Percentiles rank a stretch among this genome's conserved stretches.
These are phyloP conservation scores for Dromaius novaehollandiae DNA, from an alignment of 2,113 vertebrate genomes.

Conservation along the genomic window DNA sequence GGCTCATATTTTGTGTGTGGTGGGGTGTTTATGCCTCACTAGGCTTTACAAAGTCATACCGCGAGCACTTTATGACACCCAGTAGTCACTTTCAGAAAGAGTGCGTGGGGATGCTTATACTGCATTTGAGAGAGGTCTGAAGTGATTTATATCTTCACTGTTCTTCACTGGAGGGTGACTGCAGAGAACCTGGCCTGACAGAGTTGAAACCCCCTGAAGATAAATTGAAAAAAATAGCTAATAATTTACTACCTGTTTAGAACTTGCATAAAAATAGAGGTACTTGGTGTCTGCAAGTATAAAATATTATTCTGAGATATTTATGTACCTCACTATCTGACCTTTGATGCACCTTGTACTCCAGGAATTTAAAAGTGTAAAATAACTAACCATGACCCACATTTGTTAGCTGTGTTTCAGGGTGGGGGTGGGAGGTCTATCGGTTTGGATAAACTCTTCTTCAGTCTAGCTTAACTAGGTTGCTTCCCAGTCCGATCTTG, in stretches of 20 bases:
- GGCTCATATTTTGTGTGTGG: background rate
- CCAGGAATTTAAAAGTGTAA: background rate
- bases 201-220: no score
- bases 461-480: background rate
- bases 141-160: no score
- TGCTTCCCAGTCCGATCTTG: background rate
- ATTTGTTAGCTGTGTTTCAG: background rate
- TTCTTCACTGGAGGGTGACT: no score
- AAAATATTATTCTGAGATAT: background rate
- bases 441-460: background rate
- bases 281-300: background rate
- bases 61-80: background rate
- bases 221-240: background rate
- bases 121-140: no score
- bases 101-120: no score
- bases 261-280: background rate
- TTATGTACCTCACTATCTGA: background rate
- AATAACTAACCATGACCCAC: background rate
- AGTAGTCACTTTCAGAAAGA: background rate
- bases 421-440: background rate
- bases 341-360: background rate
- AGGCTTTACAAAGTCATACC: background rate
- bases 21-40: background rate
- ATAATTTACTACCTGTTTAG: background rate
- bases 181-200: no score